Evolutionary conservation across 2,888 invertebrate genomes (phyloP).

Genomic region (Drosophila imparisetae): DNA sequence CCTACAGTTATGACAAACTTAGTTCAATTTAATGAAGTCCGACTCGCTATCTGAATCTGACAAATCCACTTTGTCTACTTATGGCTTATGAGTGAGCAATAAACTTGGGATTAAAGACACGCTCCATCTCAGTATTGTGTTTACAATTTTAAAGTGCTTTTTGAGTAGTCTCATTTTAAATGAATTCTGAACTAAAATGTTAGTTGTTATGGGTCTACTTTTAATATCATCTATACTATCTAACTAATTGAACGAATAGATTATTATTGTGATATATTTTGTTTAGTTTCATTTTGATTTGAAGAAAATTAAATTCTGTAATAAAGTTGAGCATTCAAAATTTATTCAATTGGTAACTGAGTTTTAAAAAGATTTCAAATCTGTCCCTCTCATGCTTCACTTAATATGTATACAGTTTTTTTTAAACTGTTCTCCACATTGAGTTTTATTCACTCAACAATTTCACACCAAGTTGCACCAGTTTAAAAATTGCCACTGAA

Average conservation of each 20-base stretch:
- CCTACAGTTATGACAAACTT: constrained; percentile 69
- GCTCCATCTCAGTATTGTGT: neutral
- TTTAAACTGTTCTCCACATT: neutral
- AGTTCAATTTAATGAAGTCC: constrained; percentile 56
- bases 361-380: neutral
- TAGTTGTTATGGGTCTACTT: neutral
- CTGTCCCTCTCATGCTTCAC: neutral
- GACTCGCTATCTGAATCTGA: neutral
- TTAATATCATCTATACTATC: neutral
- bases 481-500: constrained; percentile 13
- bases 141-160: neutral
- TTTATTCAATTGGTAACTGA: neutral
- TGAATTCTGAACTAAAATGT: neutral
- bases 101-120: neutral
- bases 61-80: constrained; percentile 6
- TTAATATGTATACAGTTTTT: neutral
- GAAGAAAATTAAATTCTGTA: too few species aligned
- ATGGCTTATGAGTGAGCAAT: neutral
- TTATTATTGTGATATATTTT: neutral
- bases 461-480: constrained; percentile 7
- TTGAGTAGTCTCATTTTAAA: neutral
- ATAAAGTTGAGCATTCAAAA: too few species aligned
- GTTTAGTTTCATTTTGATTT: neutral
- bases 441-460: constrained; percentile 15
- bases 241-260: neutral